A percentile compares a stretch with the other conserved stretches of the same genome.
Evolutionary conservation across 2,797 vertebrate genomes (phyloP).

Genomic region (Trichosurus vulpecula): DNA sequence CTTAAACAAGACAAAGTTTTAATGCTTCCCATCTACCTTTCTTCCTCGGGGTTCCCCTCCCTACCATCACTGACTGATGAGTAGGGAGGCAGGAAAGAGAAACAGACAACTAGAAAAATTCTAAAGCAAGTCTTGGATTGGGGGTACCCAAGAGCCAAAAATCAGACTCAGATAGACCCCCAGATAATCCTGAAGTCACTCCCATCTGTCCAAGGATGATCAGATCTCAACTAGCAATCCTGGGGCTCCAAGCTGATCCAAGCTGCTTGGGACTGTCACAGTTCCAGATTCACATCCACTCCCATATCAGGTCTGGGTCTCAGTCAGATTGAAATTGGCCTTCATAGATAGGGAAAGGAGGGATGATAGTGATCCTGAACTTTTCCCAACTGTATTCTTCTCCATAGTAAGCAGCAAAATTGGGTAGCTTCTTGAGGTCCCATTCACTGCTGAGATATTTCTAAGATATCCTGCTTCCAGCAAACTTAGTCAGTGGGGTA

Average conservation of each 20-base stretch:
- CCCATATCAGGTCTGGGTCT: background rate
- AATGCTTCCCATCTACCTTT: background rate
- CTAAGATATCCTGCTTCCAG: background rate
- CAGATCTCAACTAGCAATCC: background rate
- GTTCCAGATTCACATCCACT: background rate
- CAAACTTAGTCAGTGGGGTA: background rate
- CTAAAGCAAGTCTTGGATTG: background rate
- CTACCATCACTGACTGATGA: background rate
- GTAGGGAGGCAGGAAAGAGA: background rate
- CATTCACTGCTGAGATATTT: rapidly evolving
- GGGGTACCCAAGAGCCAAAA: background rate
- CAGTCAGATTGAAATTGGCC: background rate
- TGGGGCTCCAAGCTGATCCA: background rate
- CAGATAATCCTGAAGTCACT: background rate
- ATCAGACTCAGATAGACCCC: background rate
- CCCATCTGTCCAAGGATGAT: background rate
- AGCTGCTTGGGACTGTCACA: background rate
- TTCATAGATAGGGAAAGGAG: rapidly evolving
- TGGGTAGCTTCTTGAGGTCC: too few relatives aligned
- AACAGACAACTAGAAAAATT: background rate
- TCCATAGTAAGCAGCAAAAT: background rate
- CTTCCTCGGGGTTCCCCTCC: background rate
- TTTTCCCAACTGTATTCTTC: rapidly evolving
- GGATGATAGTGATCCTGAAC: background rate
- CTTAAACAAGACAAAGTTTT: background rate